These are phyloP conservation scores for Panzeria rudis DNA, from an alignment of 2,888 invertebrate species.

Conservation along the genomic window DNA sequence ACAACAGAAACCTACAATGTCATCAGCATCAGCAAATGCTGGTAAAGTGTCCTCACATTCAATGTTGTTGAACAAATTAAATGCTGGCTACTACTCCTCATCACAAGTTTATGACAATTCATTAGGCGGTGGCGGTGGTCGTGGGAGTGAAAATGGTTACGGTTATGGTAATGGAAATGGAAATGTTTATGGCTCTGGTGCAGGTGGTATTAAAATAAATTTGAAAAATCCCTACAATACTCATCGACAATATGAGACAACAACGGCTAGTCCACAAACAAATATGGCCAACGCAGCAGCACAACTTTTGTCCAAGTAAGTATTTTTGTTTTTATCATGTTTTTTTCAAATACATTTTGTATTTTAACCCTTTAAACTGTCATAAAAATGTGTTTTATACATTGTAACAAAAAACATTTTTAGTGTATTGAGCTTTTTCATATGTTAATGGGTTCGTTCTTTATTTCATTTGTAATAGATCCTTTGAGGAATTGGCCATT, in stretches of 20 bases:
- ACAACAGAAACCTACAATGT: neutral
- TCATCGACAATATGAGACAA: conserved; percentile 72
- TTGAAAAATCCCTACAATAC: conserved; percentile 68
- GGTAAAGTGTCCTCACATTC: conserved; percentile 73
- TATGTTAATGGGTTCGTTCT: conserved; percentile 50
- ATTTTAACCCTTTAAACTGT: neutral
- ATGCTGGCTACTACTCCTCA: conserved; percentile 74
- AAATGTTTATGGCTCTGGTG: conserved; percentile 66
- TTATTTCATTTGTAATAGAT: conserved; percentile 81
- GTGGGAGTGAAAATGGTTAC: conserved; percentile 72
- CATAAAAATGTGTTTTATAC: neutral
- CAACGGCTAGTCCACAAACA: conserved; percentile 74
- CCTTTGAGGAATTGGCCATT: conserved; percentile 92
- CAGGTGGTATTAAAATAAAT: conserved; percentile 66
- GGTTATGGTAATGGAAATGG: no score
- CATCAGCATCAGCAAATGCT: conserved; percentile 46
- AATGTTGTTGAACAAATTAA: conserved; percentile 79
- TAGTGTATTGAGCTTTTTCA: no score
- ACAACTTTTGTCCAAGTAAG: conserved; percentile 81
- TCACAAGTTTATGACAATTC: conserved; percentile 80
- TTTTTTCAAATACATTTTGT: conserved; percentile 6
- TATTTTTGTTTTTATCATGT: conserved; percentile 49
- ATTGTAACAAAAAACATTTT: neutral
- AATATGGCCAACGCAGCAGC: conserved; percentile 76
- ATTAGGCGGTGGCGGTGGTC: conserved; percentile 77